Evolutionary conservation across 2,113 vertebrate species (phyloP), one percentile per base, ranked within the genome.

Genomic region (Machaerirhynchus nigripectus): DNA sequence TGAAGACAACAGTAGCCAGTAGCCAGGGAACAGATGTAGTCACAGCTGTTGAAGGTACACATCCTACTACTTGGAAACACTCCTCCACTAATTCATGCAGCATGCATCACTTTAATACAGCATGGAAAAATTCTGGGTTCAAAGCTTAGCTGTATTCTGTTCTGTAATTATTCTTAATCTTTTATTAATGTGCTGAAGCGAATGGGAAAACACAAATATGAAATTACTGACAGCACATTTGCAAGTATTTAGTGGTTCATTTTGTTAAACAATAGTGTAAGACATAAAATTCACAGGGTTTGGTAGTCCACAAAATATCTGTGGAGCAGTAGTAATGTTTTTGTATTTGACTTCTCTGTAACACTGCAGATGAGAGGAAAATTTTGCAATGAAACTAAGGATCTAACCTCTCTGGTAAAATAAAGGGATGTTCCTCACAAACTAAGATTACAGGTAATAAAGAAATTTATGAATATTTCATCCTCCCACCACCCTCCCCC

Each of bases 51-150:
- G 86, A 96, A 92, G 85, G 69, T 95, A 91, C 13, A 15, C 86
- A 91, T 90, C 82, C 95, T 65, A 15, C 53, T 83, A 33, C 53
- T 85, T 37, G 37, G 52, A 85, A 89, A 82, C 44, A 76, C 65
- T 79, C 78, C 91, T 97, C 87, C 60, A 91, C 65, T 95, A 68
- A 86, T 84, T 97, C 89, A 94, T 81, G 77, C 78, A 57, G 90
- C 17, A 2, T 37, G 57, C 57, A n/a, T 76, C 94, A 68, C 84
- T 97, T 91, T n/a, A 60, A 53, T 79, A 57, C 14, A 73, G 28
- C 67, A 53, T 5, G 11, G 87, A 94, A 90, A 90, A 94, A 82
- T 27, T 78, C 64, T 47, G 68, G 21, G 63, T 89, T 92, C 64
- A 96, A 95, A 97, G 67, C 42, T 57, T 79, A 87, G 57, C 37